phyloP scores from a whole-genome alignment of 2,113 vertebrate species.

The Coturnix japonica region DNA sequence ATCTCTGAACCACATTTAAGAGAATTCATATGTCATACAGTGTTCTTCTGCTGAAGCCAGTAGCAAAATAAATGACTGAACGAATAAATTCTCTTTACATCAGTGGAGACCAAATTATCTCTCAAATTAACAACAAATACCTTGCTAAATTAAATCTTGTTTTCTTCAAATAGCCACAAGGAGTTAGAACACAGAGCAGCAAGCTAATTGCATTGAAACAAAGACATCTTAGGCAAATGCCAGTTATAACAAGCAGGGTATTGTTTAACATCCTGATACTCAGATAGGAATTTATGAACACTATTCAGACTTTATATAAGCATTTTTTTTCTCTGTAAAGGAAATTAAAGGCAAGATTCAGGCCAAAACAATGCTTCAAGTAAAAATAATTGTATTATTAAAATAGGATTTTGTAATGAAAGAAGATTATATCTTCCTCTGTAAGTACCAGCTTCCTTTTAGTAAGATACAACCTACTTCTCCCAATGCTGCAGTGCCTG shows the following conservation, averaged over 20 bases:
- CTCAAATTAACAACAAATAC: conserved; percentile 36
- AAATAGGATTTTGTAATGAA: not conserved
- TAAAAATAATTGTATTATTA: not conserved
- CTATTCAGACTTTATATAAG: not conserved
- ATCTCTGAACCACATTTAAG: not conserved
- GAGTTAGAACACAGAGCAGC: conserved; percentile 6
- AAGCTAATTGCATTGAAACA: conserved; percentile 25
- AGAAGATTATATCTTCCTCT: not conserved
- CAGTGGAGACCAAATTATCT: conserved; percentile 15
- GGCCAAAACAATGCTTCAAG: not conserved
- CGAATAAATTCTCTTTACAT: not conserved
- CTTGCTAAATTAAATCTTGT: conserved; percentile 49
- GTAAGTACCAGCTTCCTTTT: not conserved
- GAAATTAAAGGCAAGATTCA: conserved; percentile 11
- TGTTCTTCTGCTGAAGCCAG: not conserved
- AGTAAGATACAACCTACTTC: not conserved
- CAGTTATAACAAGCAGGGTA: conserved; percentile 6
- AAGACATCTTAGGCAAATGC: conserved; percentile 1
- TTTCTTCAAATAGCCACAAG: conserved; percentile 47
- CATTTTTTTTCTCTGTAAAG: conserved; percentile 3
- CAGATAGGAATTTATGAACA: conserved; percentile 1
- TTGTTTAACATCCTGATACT: conserved; percentile 26
- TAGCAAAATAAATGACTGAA: conserved; percentile 7
- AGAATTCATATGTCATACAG: not conserved
- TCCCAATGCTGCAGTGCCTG: not conserved